Base-by-base conservation (phyloP, 2,797 vertebrate genomes). In the Fistularia commersonii region DNA sequence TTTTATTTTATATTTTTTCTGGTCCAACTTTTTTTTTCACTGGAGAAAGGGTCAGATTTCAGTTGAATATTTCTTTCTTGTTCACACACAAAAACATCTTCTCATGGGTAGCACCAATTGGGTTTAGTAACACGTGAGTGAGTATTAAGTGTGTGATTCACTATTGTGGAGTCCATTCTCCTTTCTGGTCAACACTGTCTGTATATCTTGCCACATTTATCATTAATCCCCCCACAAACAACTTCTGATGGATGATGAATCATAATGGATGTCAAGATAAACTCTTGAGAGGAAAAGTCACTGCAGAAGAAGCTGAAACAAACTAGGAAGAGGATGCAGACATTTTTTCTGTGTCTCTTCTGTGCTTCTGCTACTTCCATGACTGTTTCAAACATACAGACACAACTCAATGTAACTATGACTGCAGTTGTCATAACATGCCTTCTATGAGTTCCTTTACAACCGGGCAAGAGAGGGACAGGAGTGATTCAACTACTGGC, bases 341-440 rank as follows among this genome's bases (percentile, higher is more conserved):
- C 23, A 23, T 23, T 23, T 23, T 23, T 23, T 23, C 23, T 23
- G 23, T 23, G 23, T 23, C 23, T 23, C 2, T 23, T 23, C 23
- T 23, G 23, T 23, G 23, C 23, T 23, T 23, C 23, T 23, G 23
- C 23, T 23, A 41, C 38, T 9, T 40, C 38, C 3, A 11, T 40
- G 13, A 11, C n/a, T 41, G 38, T 40, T 46, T 12, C 48, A 68
- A 76, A 76, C 71, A 72, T 33, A 31, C 42, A 66, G 36, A 9
- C 64, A 77, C 68, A 69, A 62, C 65, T 64, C 41, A 12, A 34
- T 1, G 82, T 87, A 78, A 59, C 83, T 77, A 86, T 81, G 85
- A 59, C 66, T 64, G 70, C 82, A 71, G 87, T 89, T 88, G 83
- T 81, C 86, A 90, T 79, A 90, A 87, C 82, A 90, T 56, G 69